Base-by-base conservation (phyloP, 53 echinoderm and acorn worm species). In the Holothuria leucospilota region DNA sequence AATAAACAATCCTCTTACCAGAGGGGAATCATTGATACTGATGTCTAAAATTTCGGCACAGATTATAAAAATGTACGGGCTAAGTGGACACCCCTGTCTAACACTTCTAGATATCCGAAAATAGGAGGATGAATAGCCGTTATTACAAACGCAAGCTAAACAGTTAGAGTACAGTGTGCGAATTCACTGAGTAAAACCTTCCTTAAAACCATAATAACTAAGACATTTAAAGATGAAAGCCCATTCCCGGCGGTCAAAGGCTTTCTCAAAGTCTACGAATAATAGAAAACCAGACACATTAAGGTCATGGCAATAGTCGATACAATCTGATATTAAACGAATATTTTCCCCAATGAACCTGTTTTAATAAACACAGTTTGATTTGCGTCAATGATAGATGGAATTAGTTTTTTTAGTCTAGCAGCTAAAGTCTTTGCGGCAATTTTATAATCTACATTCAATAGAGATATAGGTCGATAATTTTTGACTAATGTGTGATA, bases 291-390 rank as follows among this genome's bases (percentile, higher is more conserved):
- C 91, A 52, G 62, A 68, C 20, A 88, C 71, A 27, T 68, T 46
- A 39, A 60, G 38, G 8, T 30, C 71, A 8, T 83, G 60, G 2
- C 40, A 40, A 63, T 30, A 65, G 78, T 85, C 66, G 66, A 86
- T 86, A 6, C 78, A 42, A 82, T 87, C 82, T 24, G 42, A 51
- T 60, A 84, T 77, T 6, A 41, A 8, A 20, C 88, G 78, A 58
- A 77, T 63, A 66, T 91, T 91, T 85, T 91, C 85, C 0, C 88
- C 91, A 28, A 91, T 88, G 78, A 68, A 84, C 10, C 80, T 60
- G 14, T 84, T 59, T 73, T 42, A 7, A 91, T 66, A 28, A 90
- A 86, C 25, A 88, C 74, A 34, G 74, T 74, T 74, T 74, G 74
- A 40, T 74, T 74, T 46, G 41, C 13, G 42, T 40, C 15, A 15